phyloP scores from a whole-genome alignment of 2,888 invertebrate species.

The Nemapogon koenigi region DNA sequence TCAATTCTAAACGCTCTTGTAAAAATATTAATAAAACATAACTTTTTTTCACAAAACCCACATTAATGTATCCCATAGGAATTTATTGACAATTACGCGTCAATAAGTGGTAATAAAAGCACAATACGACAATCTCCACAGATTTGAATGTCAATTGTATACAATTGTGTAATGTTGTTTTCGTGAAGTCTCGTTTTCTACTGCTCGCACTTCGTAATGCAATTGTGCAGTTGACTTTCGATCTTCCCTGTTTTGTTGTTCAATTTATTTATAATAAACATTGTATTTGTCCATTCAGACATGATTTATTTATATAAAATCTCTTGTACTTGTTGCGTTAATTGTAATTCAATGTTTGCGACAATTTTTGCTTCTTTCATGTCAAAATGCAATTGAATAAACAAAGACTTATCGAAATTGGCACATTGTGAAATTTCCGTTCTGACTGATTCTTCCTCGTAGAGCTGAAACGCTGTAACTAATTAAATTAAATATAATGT shows the following conservation, averaged over 20 bases:
- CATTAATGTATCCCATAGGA: constrained; percentile 63
- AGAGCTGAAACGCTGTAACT: too few species aligned
- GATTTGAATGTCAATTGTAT: constrained; percentile 64
- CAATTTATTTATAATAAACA: constrained; percentile 52
- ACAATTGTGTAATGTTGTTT: constrained; percentile 61
- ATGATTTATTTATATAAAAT: too few species aligned
- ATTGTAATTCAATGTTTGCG: too few species aligned
- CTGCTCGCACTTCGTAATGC: constrained; percentile 46
- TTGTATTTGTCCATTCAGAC: too few species aligned
- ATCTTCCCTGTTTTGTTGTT: constrained; percentile 33
- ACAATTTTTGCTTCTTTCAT: too few species aligned
- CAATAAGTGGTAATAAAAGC: constrained; percentile 62
- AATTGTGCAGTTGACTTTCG: constrained; percentile 51
- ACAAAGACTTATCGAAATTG: too few species aligned
- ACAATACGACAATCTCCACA: constrained; percentile 60
- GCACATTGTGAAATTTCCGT: too few species aligned
- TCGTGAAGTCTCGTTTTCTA: constrained; percentile 59
- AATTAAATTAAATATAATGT: too few species aligned
- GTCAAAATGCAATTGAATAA: too few species aligned
- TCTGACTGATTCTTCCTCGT: too few species aligned
- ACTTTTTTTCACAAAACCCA: constrained; percentile 65
- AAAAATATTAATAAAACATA: constrained; percentile 67
- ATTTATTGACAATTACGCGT: constrained; percentile 65
- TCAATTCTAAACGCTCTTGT: constrained; percentile 59
- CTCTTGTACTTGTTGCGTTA: too few species aligned